Base-by-base conservation (phyloP, 2,888 invertebrate genomes). In the Acanthosoma haemorrhoidale region DNA sequence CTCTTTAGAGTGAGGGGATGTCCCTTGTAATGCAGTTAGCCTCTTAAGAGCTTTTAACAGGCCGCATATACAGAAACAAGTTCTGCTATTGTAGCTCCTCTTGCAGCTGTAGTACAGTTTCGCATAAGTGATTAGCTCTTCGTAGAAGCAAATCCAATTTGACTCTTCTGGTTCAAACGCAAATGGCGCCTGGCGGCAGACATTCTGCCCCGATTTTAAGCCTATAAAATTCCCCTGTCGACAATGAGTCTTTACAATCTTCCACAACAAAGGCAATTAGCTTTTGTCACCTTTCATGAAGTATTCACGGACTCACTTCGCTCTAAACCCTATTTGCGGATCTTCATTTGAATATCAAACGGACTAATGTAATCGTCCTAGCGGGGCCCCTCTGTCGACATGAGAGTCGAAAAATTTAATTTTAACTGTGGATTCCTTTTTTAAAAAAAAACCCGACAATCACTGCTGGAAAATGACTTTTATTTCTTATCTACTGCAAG, bases 1-100 rank as follows among this genome's bases (percentile, higher is more conserved):
- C 38, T 36, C 25, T 61, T 38, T 1, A 21, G 34, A 61, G 34
- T 25, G 18, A 43, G 25, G 11, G 5, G 13, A 36, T 18, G 21
- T 5, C 61, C 5, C 61, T 21, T 15, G 61, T 61, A 61, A 61
- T 61, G 38, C 38, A n/a, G 61, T 61, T 61, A 61, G 21, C 4
- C 61, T 21, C 61, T 61, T 61, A 36, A 61, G 34, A 61, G 38
- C 61, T 61, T 61, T 61, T 61, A 61, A 21, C 34, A 11, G 61
- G 32, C 4, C 34, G 61, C 61, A 61, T 61, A 61, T n/a, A 61
- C 21, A n/a, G 61, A 61, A 61, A 61, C 61, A 34, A 36, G 11
- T n/a, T 16, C 34, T n/a, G 4, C 36, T 16, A 36, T 61, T 34
- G 18, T 36, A 18, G 18, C 15, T 36, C n/a, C 60, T 61, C 38